Evolutionary conservation across 1,140 invertebrate species (phyloP).

Genomic region (Armadillidium nasatum): DNA sequence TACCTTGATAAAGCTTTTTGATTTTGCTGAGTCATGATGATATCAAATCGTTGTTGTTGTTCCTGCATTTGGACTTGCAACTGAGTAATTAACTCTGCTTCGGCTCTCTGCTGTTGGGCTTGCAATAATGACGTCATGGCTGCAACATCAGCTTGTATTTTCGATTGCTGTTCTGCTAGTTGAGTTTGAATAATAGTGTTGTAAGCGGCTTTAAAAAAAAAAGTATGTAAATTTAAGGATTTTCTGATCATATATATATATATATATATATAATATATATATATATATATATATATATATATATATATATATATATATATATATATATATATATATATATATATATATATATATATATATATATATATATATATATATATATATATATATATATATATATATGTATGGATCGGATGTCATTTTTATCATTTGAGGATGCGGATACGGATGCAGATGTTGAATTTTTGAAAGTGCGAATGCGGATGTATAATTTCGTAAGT

Average conservation of each 20-base stretch:
- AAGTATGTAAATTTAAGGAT: not conserved
- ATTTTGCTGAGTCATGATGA: not conserved
- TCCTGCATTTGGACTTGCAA: not conserved
- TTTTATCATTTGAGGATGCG: too few relatives aligned
- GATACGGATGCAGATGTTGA: too few relatives aligned
- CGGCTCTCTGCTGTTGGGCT: not conserved
- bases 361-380: not conserved
- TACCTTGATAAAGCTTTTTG: not conserved
- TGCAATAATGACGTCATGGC: not conserved
- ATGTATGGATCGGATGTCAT: too few relatives aligned
- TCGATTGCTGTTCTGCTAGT: not conserved
- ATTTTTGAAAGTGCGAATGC: too few relatives aligned
- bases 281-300: conserved; percentile 1
- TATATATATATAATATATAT: not conserved
- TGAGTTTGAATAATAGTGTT: not conserved
- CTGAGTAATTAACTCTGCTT: not conserved
- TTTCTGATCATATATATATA: conserved; percentile 5
- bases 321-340: not conserved
- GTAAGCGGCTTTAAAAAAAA: not conserved
- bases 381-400: too few relatives aligned
- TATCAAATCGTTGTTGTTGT: not conserved
- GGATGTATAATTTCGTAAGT: too few relatives aligned
- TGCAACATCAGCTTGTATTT: not conserved
- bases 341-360: not conserved
- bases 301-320: not conserved